phyloP scores from a whole-genome alignment of 2,113 vertebrate species.

The Scartelaos histophorus region DNA sequence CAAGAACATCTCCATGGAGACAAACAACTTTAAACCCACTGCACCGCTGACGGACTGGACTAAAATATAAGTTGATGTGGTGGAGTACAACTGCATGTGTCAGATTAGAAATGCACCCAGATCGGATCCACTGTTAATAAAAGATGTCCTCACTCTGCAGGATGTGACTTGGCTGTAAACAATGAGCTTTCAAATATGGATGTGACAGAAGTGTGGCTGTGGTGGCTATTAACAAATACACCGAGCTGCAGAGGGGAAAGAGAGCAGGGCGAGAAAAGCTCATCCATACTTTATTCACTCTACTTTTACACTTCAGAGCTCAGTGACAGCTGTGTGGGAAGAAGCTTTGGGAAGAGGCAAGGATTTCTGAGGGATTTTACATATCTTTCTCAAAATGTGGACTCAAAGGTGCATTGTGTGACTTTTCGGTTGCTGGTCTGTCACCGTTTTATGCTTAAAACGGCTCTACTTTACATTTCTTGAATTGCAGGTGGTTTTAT shows the following conservation, averaged over 20 bases:
- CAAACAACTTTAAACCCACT: too few relatives aligned
- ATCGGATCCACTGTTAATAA: conserved; percentile 39
- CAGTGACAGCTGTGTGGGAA: neutral
- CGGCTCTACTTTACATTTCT: too few relatives aligned
- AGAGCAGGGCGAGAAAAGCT: conserved; percentile 39
- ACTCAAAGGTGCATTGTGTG: too few relatives aligned
- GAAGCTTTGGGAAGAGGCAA: neutral
- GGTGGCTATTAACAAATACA: conserved; percentile 17
- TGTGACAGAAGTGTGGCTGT: neutral
- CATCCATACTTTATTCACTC: conserved; percentile 33
- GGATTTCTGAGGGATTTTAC: neutral
- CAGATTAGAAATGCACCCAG: conserved; percentile 12
- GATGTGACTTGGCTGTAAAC: conserved; percentile 52
- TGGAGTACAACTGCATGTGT: neutral
- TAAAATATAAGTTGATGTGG: neutral
- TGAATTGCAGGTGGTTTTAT: too few relatives aligned
- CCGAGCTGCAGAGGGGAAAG: neutral
- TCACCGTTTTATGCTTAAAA: too few relatives aligned
- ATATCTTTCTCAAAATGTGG: too few relatives aligned
- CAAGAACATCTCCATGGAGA: too few relatives aligned
- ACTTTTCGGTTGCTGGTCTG: too few relatives aligned
- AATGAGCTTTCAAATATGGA: conserved; percentile 58
- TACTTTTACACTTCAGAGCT: neutral
- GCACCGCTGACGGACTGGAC: too few relatives aligned
- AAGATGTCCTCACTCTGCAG: conserved; percentile 42